These are phyloP conservation scores for Lepidothrix coronata DNA, from an alignment of 2,113 vertebrate species.

Conservation along the genomic window DNA sequence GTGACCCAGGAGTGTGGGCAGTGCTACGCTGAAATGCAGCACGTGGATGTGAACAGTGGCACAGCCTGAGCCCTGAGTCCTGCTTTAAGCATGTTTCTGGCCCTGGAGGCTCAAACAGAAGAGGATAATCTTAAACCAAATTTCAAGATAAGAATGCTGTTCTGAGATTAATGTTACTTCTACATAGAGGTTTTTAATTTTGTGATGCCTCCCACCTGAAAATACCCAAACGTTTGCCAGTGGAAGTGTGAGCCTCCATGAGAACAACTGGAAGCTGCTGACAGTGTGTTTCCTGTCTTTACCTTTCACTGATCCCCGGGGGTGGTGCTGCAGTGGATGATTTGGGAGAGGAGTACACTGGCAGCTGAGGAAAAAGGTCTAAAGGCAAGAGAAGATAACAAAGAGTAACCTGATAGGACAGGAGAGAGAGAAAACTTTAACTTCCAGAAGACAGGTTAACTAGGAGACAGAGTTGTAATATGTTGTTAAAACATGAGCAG, in stretches of 20 bases:
- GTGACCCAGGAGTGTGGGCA: background rate
- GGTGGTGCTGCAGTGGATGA: background rate
- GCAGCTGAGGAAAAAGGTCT: background rate
- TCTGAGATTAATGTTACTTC: background rate
- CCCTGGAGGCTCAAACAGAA: background rate
- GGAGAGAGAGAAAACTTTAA: background rate
- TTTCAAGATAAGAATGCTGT: background rate
- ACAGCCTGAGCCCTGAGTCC: background rate
- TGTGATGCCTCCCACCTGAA: background rate
- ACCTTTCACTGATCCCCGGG: background rate
- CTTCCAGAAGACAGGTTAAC: background rate
- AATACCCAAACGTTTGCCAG: background rate
- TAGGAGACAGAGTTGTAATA: background rate
- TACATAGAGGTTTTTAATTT: background rate
- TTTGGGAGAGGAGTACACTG: background rate
- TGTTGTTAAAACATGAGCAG: background rate
- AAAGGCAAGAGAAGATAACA: background rate
- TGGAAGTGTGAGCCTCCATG: background rate
- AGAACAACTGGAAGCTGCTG: background rate
- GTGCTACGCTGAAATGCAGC: background rate
- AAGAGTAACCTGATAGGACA: background rate
- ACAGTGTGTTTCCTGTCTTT: background rate
- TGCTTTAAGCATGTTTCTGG: background rate
- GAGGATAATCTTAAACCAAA: background rate
- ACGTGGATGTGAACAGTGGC: accelerated